Conservation (phyloP, 2,797 vertebrate species). For the Mionectes olivaceus region DNA sequence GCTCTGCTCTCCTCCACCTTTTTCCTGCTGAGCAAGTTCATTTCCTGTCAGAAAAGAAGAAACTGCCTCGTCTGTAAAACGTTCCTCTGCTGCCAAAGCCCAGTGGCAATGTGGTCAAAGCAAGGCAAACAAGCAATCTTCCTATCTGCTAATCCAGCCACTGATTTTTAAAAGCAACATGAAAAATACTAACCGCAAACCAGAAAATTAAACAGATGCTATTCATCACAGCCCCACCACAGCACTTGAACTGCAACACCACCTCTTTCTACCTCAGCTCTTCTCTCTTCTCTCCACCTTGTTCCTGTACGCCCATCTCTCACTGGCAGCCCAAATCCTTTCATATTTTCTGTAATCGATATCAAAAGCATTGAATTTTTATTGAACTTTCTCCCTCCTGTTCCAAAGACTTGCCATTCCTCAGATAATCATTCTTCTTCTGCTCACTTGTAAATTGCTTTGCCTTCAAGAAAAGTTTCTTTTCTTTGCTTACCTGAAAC, state of each 20-base stretch:
- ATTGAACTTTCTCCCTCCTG: background rate
- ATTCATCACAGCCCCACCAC: background rate
- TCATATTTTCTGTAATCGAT: background rate
- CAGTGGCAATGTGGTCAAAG: background rate
- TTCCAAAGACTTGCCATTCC: background rate
- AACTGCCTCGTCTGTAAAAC: background rate
- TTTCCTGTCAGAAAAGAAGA: background rate
- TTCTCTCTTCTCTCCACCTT: background rate
- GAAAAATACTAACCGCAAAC: background rate
- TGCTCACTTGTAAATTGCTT: background rate
- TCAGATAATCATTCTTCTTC: background rate
- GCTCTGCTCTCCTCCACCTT: background rate
- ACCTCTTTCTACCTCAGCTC: background rate
- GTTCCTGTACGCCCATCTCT: background rate
- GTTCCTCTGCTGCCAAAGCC: background rate
- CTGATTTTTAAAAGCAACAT: background rate
- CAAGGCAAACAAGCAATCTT: background rate
- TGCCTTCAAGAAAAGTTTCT: background rate
- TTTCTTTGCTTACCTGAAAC: constrained; percentile 2
- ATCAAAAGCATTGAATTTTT: background rate
- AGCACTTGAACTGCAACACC: background rate
- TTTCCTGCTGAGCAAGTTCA: background rate
- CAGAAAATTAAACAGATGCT: constrained; percentile 24
- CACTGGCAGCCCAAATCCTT: background rate
- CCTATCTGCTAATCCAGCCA: background rate